These are phyloP conservation scores for Dolichotis patagonum DNA, from an alignment of 2,113 vertebrate species.

Conservation along the genomic window DNA sequence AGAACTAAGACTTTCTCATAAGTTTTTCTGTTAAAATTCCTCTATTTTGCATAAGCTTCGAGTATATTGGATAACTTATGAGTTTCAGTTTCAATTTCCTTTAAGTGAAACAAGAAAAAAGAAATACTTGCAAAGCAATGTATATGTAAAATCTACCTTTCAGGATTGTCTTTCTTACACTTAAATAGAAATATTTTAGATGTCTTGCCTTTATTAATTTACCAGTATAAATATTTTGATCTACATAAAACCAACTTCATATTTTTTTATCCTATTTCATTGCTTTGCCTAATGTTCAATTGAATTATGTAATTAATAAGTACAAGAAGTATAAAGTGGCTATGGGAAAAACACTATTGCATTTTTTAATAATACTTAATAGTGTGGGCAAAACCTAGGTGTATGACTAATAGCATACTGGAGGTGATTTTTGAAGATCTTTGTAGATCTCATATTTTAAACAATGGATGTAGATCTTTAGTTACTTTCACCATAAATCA, in stretches of 20 bases:
- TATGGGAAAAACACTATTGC: not conserved
- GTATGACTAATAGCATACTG: not conserved
- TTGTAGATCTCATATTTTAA: not conserved
- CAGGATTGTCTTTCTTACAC: not conserved
- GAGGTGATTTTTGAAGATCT: not conserved
- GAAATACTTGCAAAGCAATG: not conserved
- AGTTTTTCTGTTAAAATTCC: not conserved
- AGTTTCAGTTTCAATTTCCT: constrained; percentile 25
- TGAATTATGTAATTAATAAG: constrained; percentile 31
- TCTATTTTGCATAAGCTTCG: not conserved
- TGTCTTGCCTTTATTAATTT: not conserved
- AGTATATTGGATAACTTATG: not conserved
- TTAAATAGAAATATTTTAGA: not conserved
- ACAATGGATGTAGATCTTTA: not conserved
- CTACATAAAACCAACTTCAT: constrained; percentile 8
- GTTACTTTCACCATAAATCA: not conserved
- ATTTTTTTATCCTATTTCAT: not conserved
- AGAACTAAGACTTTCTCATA: constrained; percentile 8
- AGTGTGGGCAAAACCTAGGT: not conserved
- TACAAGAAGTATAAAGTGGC: not conserved
- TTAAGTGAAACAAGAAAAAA: constrained; percentile 23
- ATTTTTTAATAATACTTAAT: not conserved
- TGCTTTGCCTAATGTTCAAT: constrained; percentile 20
- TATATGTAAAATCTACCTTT: not conserved
- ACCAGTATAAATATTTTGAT: not conserved